Base-by-base conservation (phyloP, 2,888 invertebrate genomes). In the Sisyra terminalis region DNA sequence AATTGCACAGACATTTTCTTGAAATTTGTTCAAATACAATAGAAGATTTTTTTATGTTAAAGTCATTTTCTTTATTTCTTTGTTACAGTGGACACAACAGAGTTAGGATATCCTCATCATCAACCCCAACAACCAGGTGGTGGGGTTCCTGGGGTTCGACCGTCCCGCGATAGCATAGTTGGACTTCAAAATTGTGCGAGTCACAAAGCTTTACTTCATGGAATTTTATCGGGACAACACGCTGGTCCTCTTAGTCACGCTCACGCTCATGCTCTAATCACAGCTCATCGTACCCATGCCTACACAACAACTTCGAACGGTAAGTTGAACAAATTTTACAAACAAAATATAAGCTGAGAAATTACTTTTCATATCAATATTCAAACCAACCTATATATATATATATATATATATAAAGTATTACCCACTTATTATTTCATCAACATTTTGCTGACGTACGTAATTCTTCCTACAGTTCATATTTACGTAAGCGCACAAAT, bases 71-170 rank as follows among this genome's bases (percentile, higher is more conserved):
- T 31, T 45, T 34, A 47, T 46, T 44, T 50, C 53, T 50, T 52
- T 52, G 50, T 69, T 68, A 8, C 66, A 73, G 73, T 73, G 61
- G 79, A 78, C 50, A 77, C 78, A 35, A 69, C 74, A 50, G 67
- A 75, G 53, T 66, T 73, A 32, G 65, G 50, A 29, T 65, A 50
- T 24, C 54, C 53, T 44, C 41, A 41, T 35, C 32, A 32, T 18
- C 34, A 32, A 32, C 41, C 18, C n/a, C 15, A 17, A 50, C 49
- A 42, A 52, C 49, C 29, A 48, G 47, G 46, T 48, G 49, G 47
- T 16, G 24, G 24, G 3, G 24, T 24, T 24, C 48, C 30, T 47
- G 48, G 46, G 47, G 49, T 45, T 29, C 52, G 53, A n/a, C 51
- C 52, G 34, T 55, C 55, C 15, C 53, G 53, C 24, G 53, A 53